Evolutionary conservation across 2,797 vertebrate genomes (phyloP), one percentile per base, ranked within the genome.

Genomic region (Arnoldichthys spilopterus): DNA sequence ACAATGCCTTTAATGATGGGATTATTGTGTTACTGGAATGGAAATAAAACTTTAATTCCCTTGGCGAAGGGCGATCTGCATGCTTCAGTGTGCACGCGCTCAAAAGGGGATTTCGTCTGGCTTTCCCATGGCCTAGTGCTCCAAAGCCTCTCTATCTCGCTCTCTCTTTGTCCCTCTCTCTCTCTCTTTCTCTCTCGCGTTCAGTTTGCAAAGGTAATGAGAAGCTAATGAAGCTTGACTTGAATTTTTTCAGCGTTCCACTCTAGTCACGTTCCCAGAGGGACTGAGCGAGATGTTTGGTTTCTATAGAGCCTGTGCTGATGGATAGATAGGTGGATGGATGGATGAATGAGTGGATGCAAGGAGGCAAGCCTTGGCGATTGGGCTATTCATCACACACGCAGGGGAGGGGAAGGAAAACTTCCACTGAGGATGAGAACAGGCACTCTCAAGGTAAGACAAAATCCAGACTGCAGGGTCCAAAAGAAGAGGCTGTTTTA

Each of bases 191-290:
- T 84, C 89, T 91, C 92, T 92, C 89, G 91, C 94, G 93, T 93
- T 94, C 92, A 89, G 93, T 94, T 94, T 93, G 94, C 94, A 92
- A 93, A 95, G 94, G 94, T 96, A 96, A 97, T 95, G 95, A 96
- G 95, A 95, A 95, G 90, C 94, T 96, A 96, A 96, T 95, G 95
- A 97, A 95, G 93, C 96, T 94, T 96, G 96, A 96, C 96, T 94
- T 88, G 93, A 91, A 89, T 91, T 91, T 94, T 92, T 92, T 93
- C 91, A 89, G 88, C 89, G 85, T 89, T 91, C 87, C 86, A 88
- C 89, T 92, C 92, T 88, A 89, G 83, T 88, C 86, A 88, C 91
- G 87, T 91, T 95, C 94, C 94, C 94, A 89, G 85, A 92, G 93
- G 93, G 90, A 85, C 76, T 88, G 90, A 88, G 88, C 86, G 90